Base-by-base conservation (phyloP, 2,888 invertebrate species). In the Morpho deidamia region DNA sequence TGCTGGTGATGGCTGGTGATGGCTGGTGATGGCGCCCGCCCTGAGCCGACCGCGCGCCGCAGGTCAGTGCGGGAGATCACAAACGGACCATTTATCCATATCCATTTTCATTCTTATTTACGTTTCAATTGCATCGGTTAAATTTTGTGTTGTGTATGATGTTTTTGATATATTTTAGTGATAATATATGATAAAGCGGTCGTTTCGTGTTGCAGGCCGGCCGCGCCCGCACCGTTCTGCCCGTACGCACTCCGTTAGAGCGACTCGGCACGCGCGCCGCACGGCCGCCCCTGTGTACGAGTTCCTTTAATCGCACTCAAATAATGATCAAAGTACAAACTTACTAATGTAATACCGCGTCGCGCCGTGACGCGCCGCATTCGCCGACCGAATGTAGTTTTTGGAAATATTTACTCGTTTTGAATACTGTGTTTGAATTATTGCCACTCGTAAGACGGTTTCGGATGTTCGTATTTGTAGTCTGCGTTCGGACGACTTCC, bases 1-100 rank as follows among this genome's bases (percentile, higher is more conserved):
- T 95, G 95, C 86, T 95, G 95, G 95, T 95, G 94, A 95, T 79
- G 73, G 58, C 63, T n/a, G n/a, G n/a, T n/a, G n/a, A n/a, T n/a
- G n/a, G 95, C 86, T 95, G 95, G 95, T 95, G 94, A 95, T 79
- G 73, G 58, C 63, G 52, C 58, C 45, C 47, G 45, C 56, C 56
- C 39, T 45, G 42, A 14, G 34, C 37, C 37, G 9, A 11, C 39
- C 1, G 3, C 38, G 32, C 9, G 51, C 38, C 43, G 39, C 53
- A 51, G 44, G 44, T 34, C 9, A 8, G 35, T 37, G 35, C 4
- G 9, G 35, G 7, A 34, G 34, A n/a, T n/a, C n/a, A n/a, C n/a
- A n/a, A n/a, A n/a, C n/a, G n/a, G n/a, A n/a, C n/a, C n/a, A n/a
- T n/a, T n/a, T n/a, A n/a, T n/a, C n/a, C n/a, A n/a, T n/a, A n/a